Base-by-base conservation (phyloP, 2,113 vertebrate genomes). In the Sylvia atricapilla region DNA sequence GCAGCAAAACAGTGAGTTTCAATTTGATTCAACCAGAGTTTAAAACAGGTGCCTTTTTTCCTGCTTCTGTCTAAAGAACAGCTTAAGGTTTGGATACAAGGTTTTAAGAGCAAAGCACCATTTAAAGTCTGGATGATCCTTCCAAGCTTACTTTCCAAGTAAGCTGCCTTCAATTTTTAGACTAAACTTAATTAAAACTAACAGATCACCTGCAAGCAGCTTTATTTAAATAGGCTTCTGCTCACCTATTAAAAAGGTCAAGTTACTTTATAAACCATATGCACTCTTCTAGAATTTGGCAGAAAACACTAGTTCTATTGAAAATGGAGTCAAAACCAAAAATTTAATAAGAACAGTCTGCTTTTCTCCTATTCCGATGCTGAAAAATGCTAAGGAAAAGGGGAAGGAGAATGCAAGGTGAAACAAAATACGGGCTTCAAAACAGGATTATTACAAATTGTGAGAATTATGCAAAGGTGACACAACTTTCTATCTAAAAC, bases 111-210 rank as follows among this genome's bases (percentile, higher is more conserved):
- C 77, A 94, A 93, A 93, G 84, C 50, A 80, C 59, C 53, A 84
- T 84, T 93, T 93, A 88, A 95, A 96, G 72, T 92, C 92, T 64
- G 80, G 93, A 95, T 89, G 76, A 92, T 94, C 88, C 86, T 88
- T 44, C 14, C 2, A 83, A 90, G 70, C 72, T 90, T 83, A 35
- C 70, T 80, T 82, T 95, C 75, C 79, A 92, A 88, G 39, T 88
- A 92, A 95, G 88, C 85, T 64, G 83, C 80, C 79, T 93, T 93
- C 95, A 95, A 93, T 94, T 95, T 96, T 89, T 73, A 94, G 83
- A 90, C 64, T 75, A 88, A 94, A 88, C 89, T 95, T 95, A 96
- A 96, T 95, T 95, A 95, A 91, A 96, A 83, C 72, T 96, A 95
- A 95, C 90, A 90, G 83, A 97, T 94, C 88, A 95, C 28, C 82